These are phyloP conservation scores for Butorides virescens DNA, from an alignment of 2,113 vertebrate genomes.

Conservation along the genomic window DNA sequence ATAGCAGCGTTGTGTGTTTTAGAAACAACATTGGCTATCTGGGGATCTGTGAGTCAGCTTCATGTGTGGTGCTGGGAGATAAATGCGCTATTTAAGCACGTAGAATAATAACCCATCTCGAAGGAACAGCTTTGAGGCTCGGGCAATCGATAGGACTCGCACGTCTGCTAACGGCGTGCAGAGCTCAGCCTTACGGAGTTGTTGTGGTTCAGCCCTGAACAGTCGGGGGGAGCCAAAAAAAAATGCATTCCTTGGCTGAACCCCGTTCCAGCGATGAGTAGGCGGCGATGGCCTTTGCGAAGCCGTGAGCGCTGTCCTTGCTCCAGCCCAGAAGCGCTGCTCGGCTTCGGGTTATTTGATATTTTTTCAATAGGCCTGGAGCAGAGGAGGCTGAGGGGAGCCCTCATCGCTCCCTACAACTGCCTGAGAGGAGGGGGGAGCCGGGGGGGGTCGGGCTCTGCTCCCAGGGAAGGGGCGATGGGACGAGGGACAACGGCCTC, in stretches of 20 bases:
- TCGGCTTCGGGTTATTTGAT: not conserved
- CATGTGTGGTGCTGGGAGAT: not conserved
- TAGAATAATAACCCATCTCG: not conserved
- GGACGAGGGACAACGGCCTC: no score
- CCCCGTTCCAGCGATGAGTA: not conserved
- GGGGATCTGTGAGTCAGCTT: not conserved
- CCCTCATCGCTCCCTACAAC: no score
- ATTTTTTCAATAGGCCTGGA: not conserved
- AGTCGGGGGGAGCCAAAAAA: not conserved
- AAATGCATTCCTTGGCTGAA: slow-evolving; percentile 1
- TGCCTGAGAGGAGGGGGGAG: no score
- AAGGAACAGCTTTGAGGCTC: not conserved
- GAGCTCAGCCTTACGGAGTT: not conserved
- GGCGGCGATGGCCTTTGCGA: not conserved
- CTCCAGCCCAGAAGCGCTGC: not conserved
- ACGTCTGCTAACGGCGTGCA: not conserved
- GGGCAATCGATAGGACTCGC: not conserved
- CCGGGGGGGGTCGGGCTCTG: no score
- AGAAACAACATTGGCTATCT: not conserved
- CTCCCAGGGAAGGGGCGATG: no score
- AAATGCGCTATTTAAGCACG: not conserved
- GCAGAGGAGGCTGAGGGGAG: no score
- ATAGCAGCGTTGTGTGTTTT: not conserved
- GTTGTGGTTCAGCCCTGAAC: not conserved
- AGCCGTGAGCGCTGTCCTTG: not conserved